Conservation (phyloP, 2,113 vertebrate species). For the Pipa parva region DNA sequence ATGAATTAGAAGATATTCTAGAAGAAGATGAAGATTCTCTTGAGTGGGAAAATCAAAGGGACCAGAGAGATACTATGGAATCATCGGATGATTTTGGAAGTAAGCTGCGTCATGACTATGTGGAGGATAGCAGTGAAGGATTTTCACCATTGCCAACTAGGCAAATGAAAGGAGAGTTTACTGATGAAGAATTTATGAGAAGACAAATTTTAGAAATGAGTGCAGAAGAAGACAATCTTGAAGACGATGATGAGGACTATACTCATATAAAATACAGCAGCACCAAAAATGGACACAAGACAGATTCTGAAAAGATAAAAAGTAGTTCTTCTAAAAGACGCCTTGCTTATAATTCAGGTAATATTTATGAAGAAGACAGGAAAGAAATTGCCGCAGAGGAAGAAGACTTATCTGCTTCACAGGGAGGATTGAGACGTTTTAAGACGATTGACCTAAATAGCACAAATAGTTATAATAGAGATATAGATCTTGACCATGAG, state of each 20-base stretch:
- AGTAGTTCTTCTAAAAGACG: conserved; percentile 66
- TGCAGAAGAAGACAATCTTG: conserved; percentile 87
- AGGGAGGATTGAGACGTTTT: conserved; percentile 89
- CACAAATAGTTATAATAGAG: conserved; percentile 79
- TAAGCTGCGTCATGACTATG: conserved; percentile 89
- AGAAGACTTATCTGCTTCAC: conserved; percentile 72
- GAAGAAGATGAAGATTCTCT: conserved; percentile 84
- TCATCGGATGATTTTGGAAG: conserved; percentile 92
- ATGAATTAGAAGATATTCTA: conserved; percentile 86
- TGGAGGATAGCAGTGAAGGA: conserved; percentile 95
- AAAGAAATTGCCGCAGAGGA: conserved; percentile 64
- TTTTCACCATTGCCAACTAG: conserved; percentile 80
- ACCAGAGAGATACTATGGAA: conserved; percentile 69
- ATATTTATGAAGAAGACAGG: conserved; percentile 80
- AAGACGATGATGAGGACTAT: conserved; percentile 76
- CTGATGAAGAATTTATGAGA: conserved; percentile 95
- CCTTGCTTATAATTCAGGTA: conserved; percentile 74
- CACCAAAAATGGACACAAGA: conserved; percentile 72
- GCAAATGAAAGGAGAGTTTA: conserved; percentile 71
- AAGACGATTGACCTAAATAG: conserved; percentile 97
- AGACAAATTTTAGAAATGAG: conserved; percentile 97
- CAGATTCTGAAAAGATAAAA: conserved; percentile 73
- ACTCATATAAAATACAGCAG: conserved; percentile 53
- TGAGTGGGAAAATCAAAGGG: conserved; percentile 77
- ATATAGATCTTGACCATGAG: conserved; percentile 81